These are phyloP conservation scores for Anthrax anthrax DNA, from an alignment of 2,888 invertebrate genomes.

Conservation along the genomic window DNA sequence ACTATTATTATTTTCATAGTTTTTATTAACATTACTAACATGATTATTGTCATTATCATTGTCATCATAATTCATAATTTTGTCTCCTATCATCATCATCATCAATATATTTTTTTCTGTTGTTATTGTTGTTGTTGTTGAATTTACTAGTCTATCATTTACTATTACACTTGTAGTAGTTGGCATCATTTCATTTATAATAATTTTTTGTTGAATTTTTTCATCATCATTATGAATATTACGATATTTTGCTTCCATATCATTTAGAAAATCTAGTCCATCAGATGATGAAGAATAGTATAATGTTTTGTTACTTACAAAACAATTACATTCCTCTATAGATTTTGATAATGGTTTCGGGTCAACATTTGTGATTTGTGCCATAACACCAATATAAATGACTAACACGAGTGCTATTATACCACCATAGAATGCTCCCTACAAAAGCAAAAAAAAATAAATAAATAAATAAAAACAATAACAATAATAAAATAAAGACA, in stretches of 20 bases:
- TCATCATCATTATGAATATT: no score
- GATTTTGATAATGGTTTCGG: constrained; percentile 21
- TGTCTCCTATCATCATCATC: not conserved
- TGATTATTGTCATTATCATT: not conserved
- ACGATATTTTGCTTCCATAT: not conserved
- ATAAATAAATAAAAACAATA: not conserved
- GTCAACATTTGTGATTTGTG: constrained; percentile 25
- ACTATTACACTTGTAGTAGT: no score
- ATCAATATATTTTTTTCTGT: not conserved
- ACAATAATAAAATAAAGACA: not conserved
- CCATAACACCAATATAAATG: constrained; percentile 31
- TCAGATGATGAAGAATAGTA: not conserved
- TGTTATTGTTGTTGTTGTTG: constrained; percentile 18
- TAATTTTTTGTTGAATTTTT: no score
- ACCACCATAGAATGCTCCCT: constrained; percentile 32
- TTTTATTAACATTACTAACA: not conserved
- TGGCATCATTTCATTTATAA: no score
- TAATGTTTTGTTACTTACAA: constrained; percentile 13
- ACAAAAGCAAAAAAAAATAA: not conserved
- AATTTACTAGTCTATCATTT: no score
- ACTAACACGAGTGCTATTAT: constrained; percentile 26
- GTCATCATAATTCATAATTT: not conserved
- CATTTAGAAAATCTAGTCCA: not conserved
- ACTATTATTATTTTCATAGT: no score
- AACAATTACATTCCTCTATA: constrained; percentile 25